phyloP scores from a whole-genome alignment of 2,888 invertebrate species.

The Zele albiditarsus region DNA sequence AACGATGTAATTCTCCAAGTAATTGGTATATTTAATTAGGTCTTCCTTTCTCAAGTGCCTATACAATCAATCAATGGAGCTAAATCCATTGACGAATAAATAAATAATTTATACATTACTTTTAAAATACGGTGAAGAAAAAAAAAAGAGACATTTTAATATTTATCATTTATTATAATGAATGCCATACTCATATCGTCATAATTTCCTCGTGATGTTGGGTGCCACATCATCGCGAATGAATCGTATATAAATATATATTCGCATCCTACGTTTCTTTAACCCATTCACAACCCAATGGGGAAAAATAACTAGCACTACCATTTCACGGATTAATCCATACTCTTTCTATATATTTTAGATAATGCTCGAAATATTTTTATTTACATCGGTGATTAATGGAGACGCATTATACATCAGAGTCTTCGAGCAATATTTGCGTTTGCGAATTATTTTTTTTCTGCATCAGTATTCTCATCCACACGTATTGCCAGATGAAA shows the following conservation, averaged over 20 bases:
- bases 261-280: background rate
- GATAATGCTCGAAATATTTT: background rate
- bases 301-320: slow-evolving; percentile 1
- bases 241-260: background rate
- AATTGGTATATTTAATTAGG: slow-evolving; percentile 16
- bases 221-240: background rate
- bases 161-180: slow-evolving; percentile 31
- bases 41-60: slow-evolving; percentile 32
- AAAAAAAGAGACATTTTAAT: slow-evolving; percentile 24
- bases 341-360: background rate
- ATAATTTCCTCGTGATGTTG: background rate
- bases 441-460: slow-evolving; percentile 3
- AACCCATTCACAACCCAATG: background rate
- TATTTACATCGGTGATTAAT: slow-evolving; percentile 12
- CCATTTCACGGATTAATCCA: background rate
- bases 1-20: background rate
- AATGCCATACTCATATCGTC: background rate
- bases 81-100: slow-evolving; percentile 40
- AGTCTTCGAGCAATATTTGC: background rate
- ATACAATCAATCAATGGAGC: slow-evolving; percentile 50
- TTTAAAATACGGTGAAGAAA: slow-evolving; percentile 18
- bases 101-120: slow-evolving; percentile 42
- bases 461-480: background rate
- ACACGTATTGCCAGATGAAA: background rate
- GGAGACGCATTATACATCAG: slow-evolving; percentile 5